A percentile compares a stretch with the other conserved stretches of the same genome.
These are phyloP conservation scores for Cyrtorhinus lividipennis DNA, from an alignment of 1,140 invertebrate species.

Conservation along the genomic window DNA sequence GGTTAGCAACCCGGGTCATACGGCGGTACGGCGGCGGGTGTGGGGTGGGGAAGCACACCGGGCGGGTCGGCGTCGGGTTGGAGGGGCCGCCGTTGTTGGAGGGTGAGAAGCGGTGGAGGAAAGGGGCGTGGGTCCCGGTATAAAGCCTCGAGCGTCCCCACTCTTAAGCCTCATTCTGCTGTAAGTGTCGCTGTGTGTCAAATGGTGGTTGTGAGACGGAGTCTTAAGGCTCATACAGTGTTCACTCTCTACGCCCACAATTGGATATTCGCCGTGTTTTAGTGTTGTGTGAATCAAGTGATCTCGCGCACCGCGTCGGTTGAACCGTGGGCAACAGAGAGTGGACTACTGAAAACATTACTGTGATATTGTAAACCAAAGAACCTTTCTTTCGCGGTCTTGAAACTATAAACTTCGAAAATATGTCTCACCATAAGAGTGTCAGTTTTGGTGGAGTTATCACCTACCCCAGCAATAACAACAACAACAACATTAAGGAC, in stretches of 20 bases:
- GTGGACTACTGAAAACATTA: slow-evolving; percentile 17
- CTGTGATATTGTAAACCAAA: slow-evolving; percentile 24
- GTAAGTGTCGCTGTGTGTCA: slow-evolving; percentile 7
- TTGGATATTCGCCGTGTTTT: slow-evolving; percentile 23
- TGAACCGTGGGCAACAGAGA: slow-evolving; percentile 12
- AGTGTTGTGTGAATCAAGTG: slow-evolving; percentile 9
- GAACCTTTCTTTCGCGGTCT: slow-evolving; percentile 11
- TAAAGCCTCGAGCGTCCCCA: not conserved
- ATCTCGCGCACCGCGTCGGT: not conserved
- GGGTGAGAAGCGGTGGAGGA: not conserved
- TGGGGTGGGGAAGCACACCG: too few relatives aligned
- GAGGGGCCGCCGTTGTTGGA: not conserved
- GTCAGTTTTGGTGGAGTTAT: slow-evolving; percentile 27
- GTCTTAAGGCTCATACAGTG: slow-evolving; percentile 23
- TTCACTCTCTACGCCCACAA: slow-evolving; percentile 24
- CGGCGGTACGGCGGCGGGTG: too few relatives aligned
- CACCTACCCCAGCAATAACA: slow-evolving; percentile 19
- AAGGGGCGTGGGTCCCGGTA: not conserved
- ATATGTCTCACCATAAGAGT: slow-evolving; percentile 23
- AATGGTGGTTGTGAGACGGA: slow-evolving; percentile 24
- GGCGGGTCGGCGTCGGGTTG: too few relatives aligned
- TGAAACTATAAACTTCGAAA: not conserved
- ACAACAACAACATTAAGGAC: slow-evolving; percentile 17
- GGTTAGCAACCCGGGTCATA: too few relatives aligned
- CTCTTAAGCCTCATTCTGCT: slow-evolving; percentile 3